A percentile compares a stretch with the other conserved stretches of the same genome.
Evolutionary conservation across 2,113 vertebrate genomes (phyloP).

Genomic region (Sylvietta virens): DNA sequence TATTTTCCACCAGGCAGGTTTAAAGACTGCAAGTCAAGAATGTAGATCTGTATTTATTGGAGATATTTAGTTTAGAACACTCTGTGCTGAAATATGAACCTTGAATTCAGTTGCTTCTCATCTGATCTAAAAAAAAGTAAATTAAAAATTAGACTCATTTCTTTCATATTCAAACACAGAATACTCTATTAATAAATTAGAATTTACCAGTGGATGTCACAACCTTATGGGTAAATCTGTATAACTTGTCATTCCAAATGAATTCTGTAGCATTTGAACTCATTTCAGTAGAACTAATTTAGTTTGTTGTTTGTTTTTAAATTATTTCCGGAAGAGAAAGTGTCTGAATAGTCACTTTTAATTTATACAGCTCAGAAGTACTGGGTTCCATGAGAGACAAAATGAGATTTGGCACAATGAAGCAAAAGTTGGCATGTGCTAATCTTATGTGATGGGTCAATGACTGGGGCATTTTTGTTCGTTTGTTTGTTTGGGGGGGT

Average conservation of each 20-base stretch:
- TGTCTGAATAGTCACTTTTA: not conserved
- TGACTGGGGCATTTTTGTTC: not conserved
- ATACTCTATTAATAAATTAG: not conserved
- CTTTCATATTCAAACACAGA: not conserved
- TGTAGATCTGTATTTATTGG: slow-evolving; percentile 21
- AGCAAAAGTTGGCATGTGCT: not conserved
- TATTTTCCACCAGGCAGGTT: slow-evolving; percentile 16
- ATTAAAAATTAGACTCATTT: not conserved
- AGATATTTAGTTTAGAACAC: not conserved
- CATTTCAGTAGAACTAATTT: not conserved
- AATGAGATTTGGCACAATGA: not conserved
- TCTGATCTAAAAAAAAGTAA: not conserved
- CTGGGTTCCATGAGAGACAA: not conserved
- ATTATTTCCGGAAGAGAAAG: not conserved
- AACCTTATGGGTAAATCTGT: not conserved
- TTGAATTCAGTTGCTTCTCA: not conserved
- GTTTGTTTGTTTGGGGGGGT: not conserved
- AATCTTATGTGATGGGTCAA: not conserved
- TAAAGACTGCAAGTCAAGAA: slow-evolving; percentile 19
- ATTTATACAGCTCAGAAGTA: not conserved
- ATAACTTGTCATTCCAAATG: not conserved
- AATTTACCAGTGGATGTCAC: not conserved
- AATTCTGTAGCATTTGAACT: not conserved
- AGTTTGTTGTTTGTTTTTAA: not conserved
- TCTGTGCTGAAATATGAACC: not conserved